Conservation (phyloP, 2,888 invertebrate genomes). For the Orchesella flavescens region DNA sequence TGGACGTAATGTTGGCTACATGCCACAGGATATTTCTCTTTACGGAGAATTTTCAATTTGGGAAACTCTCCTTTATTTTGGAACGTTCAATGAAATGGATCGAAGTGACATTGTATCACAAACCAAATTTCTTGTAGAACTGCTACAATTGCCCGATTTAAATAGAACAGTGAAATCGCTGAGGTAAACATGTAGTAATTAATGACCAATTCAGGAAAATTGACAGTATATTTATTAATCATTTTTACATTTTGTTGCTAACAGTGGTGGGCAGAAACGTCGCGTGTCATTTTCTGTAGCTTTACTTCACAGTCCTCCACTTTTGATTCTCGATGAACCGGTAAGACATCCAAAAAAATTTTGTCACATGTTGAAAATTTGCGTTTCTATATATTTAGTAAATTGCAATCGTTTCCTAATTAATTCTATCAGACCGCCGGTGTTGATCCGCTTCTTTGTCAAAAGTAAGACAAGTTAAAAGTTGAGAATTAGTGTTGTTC, state of each 20-base stretch:
- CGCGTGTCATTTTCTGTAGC: constrained; percentile 29
- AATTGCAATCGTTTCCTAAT: background rate
- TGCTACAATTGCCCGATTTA: constrained; percentile 76
- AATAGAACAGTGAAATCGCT: constrained; percentile 13
- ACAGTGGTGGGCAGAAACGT: constrained; percentile 54
- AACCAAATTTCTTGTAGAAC: constrained; percentile 91
- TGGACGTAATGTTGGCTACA: constrained; percentile 94
- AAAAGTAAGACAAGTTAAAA: constrained; percentile 11
- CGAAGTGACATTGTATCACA: constrained; percentile 89
- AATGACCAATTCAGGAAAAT: background rate
- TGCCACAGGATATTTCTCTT: constrained; percentile 93
- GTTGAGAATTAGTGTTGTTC: too few relatives aligned
- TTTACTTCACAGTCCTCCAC: constrained; percentile 41
- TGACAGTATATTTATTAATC: too few relatives aligned
- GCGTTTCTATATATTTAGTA: too few relatives aligned
- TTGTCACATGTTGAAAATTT: too few relatives aligned
- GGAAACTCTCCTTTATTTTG: constrained; percentile 96
- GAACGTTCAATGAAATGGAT: constrained; percentile 94
- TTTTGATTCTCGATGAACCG: constrained; percentile 58
- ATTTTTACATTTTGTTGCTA: background rate
- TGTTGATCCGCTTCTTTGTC: constrained; percentile 41
- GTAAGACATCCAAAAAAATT: too few relatives aligned
- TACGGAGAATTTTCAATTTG: constrained; percentile 93
- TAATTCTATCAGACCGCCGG: constrained; percentile 43
- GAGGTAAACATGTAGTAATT: background rate